Base-by-base conservation (phyloP, 2,888 invertebrate species). In the Neuroscelio doddi region DNA sequence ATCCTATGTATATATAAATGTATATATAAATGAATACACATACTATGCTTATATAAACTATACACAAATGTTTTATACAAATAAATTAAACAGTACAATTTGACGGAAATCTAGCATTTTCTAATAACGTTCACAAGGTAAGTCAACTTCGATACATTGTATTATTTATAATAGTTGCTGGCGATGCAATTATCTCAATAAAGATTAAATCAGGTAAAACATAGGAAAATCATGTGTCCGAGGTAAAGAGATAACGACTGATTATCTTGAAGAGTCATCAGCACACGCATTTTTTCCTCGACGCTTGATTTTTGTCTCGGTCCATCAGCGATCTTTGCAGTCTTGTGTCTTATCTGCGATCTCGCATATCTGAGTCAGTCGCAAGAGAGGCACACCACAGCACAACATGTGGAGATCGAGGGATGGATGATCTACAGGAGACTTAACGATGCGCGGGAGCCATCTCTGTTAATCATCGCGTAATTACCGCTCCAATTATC, bases 401-500 rank as follows among this genome's bases (percentile, higher is more conserved):
- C 55, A 57, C 55, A 64, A 34, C 44, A 30, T 15, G 42, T 16
- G 50, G 24, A 29, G 36, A 47, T 59, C 64, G 32, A 30, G 50
- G 27, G 58, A 53, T 53, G 42, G 68, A 50, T 61, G 68, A 50
- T 61, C 72, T 55, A 72, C 72, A 73, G 70, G 75, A 73, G 71
- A 76, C 72, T n/a, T n/a, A n/a, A 77, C 70, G 78, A 75, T 78
- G 81, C 81, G 82, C 83, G 81, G 83, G 80, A 83, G 83, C 83
- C 80, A 81, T 82, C 80, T 80, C 81, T 78, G 81, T 83, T 83
- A 82, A 83, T 83, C 83, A 83, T 82, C 81, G 80, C 77, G 76
- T 83, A 83, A 83, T 83, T 83, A 82, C 80, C 79, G 76, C 77
- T 80, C 77, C 78, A 80, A 82, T 83, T 82, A 83, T 82, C 81